A percentile compares a stretch with the other conserved stretches of the same genome.
Conservation (phyloP, 2,888 invertebrate genomes). For the Pammene fasciana region DNA sequence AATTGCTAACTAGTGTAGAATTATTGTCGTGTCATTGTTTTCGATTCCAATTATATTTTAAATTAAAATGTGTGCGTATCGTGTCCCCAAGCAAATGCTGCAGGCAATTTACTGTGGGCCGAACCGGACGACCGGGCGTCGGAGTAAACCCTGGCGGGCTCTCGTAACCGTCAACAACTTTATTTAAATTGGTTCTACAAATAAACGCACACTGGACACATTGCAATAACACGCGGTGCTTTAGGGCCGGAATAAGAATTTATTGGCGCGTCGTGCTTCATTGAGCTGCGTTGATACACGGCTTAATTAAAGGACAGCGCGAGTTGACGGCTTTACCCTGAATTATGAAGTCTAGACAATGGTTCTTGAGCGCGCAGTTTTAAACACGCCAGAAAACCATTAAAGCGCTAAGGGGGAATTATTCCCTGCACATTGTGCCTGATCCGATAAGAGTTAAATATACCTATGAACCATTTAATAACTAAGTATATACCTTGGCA, state of each 20-base stretch:
- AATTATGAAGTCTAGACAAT: constrained; percentile 35
- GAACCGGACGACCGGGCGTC: constrained; percentile 49
- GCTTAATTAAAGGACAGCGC: constrained; percentile 38
- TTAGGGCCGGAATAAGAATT: constrained; percentile 48
- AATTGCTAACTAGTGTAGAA: constrained; percentile 34
- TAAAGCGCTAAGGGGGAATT: constrained; percentile 6
- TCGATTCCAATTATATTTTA: constrained; percentile 39
- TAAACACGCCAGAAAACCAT: constrained; percentile 23
- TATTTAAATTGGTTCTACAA: constrained; percentile 66
- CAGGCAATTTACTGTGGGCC: constrained; percentile 55
- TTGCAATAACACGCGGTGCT: constrained; percentile 43
- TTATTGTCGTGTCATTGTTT: constrained; percentile 41
- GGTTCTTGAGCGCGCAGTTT: constrained; percentile 24
- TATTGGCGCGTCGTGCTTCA: constrained; percentile 47
- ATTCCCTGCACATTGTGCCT: background rate
- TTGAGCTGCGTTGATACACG: constrained; percentile 34
- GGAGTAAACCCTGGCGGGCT: constrained; percentile 49
- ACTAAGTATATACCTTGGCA: background rate
- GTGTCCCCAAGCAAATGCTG: constrained; percentile 25
- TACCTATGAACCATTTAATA: background rate
- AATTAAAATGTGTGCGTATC: constrained; percentile 31
- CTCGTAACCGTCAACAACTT: constrained; percentile 58
- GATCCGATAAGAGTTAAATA: background rate
- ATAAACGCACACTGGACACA: constrained; percentile 56
- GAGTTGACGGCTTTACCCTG: constrained; percentile 15